Percentiles rank a stretch among this genome's conserved stretches.
These are phyloP conservation scores for Eubasilissa splendida DNA, from an alignment of 2,888 invertebrate species.

Conservation along the genomic window DNA sequence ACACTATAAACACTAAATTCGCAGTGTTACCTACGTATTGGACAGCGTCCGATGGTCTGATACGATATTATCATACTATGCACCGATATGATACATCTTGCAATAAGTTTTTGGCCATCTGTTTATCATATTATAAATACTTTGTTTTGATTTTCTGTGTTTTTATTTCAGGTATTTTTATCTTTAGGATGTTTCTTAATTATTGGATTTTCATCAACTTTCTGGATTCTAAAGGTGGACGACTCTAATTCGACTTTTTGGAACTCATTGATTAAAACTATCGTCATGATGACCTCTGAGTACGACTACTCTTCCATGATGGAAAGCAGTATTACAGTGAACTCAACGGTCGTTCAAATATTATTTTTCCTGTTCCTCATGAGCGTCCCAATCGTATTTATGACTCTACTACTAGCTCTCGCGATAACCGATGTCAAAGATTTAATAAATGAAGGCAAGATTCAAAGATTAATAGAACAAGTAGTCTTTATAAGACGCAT, in stretches of 20 bases:
- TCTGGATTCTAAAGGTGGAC: slow-evolving; percentile 73
- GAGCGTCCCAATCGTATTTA: slow-evolving; percentile 73
- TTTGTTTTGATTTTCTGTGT: no score
- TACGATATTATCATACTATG: no score
- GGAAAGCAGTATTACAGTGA: slow-evolving; percentile 65
- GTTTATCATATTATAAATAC: no score
- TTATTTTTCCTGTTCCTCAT: slow-evolving; percentile 72
- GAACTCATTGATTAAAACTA: slow-evolving; percentile 72
- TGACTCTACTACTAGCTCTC: slow-evolving; percentile 75
- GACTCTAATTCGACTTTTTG: slow-evolving; percentile 70
- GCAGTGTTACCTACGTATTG: no score
- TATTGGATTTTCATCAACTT: slow-evolving; percentile 72
- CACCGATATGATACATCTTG: no score
- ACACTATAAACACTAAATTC: no score
- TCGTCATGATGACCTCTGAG: slow-evolving; percentile 77
- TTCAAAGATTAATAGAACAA: slow-evolving; percentile 73
- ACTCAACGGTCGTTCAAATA: slow-evolving; percentile 66
- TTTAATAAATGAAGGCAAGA: slow-evolving; percentile 73
- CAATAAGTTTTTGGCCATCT: no score
- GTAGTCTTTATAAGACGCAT: slow-evolving; percentile 60
- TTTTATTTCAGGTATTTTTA: slow-evolving; percentile 68
- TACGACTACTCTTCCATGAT: slow-evolving; percentile 72
- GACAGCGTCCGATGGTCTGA: no score
- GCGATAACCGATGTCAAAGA: slow-evolving; percentile 75
- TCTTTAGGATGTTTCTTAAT: slow-evolving; percentile 67